Evolutionary conservation across 1,140 invertebrate species (phyloP), one percentile per base, ranked within the genome.

Genomic region (Sminthurinus signatus): DNA sequence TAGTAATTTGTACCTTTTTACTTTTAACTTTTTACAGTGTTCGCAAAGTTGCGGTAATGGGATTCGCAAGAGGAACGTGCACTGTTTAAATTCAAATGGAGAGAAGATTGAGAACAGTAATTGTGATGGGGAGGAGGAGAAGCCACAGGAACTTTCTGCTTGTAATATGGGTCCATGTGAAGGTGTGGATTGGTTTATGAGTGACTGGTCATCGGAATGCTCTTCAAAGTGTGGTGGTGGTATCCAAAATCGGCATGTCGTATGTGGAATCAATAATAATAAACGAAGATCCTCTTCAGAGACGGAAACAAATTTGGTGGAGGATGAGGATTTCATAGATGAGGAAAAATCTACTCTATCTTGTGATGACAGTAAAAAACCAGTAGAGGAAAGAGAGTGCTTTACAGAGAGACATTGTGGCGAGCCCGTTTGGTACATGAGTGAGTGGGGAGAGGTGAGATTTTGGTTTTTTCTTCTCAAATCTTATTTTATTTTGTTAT

Each of bases 341-440:
- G n/a, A 19, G 28, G 44, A 23, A 43, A 72, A 39, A 51, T 68
- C 29, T 65, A 21, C 25, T 31, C 48, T 28, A 31, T 27, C 21
- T n/a, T 86, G 85, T 71, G 76, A 80, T 27, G 70, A 76, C 2
- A 74, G 74, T 19, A 73, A 77, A 17, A 82, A 81, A 68, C 86
- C 86, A 0, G 78, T 81, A 58, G 79, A 77, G 3, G 79, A 79
- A 1, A 76, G 84, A 69, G 78, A 80, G 2, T 89, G 87, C 68
- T 79, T 79, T 15, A 83, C 81, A 46, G 81, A 81, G 36, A 80
- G 80, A 58, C 77, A 80, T 5, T 88, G 86, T 73, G 80, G 81
- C 23, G 84, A 82, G 0, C 79, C 84, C 2, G 31, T 17, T 67
- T 89, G 86, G 87, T 86, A 85, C 67, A 75, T 78, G 23, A 84